Evolutionary conservation across 1,140 invertebrate genomes (phyloP).

Genomic region (Halyomorpha halys): DNA sequence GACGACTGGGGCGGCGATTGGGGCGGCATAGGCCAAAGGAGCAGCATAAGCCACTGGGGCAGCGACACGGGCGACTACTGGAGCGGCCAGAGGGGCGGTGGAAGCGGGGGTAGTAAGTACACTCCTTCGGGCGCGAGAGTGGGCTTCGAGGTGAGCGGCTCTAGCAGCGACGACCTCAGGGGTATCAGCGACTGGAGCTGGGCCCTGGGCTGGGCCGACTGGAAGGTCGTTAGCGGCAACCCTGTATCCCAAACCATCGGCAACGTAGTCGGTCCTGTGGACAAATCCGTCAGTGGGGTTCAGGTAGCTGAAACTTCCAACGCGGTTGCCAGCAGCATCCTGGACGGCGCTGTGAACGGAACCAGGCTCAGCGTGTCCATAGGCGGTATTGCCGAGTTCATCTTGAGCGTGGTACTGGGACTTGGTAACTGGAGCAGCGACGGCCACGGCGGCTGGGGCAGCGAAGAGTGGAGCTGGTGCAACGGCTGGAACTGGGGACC

Average conservation of each 20-base stretch:
- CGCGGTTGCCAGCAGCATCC: conserved; percentile 43
- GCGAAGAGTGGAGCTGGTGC: conserved; percentile 24
- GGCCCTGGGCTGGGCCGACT: conserved; percentile 25
- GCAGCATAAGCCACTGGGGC: conserved; percentile 38
- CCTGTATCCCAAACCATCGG: conserved; percentile 42
- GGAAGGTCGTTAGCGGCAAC: conserved; percentile 42
- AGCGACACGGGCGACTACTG: conserved; percentile 33
- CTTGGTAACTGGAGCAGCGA: conserved; percentile 32
- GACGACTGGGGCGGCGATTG: conserved; percentile 19
- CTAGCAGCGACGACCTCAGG: conserved; percentile 29
- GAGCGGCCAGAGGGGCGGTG: conserved; percentile 40
- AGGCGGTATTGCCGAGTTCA: conserved; percentile 44
- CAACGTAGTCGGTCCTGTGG: conserved; percentile 42
- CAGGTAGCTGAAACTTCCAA: conserved; percentile 45
- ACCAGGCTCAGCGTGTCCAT: conserved; percentile 45
- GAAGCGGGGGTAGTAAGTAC: conserved; percentile 40
- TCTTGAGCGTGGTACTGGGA: conserved; percentile 47
- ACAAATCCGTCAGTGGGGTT: conserved; percentile 41
- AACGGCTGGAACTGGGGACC: conserved; percentile 22
- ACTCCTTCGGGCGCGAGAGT: conserved; percentile 14
- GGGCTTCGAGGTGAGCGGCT: conserved; percentile 33
- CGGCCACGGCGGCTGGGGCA: conserved; percentile 25
- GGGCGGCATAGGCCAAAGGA: conserved; percentile 27
- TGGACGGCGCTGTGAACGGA: conserved; percentile 44
- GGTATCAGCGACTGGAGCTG: conserved; percentile 30